These are phyloP conservation scores for Archips crataeganus DNA, from an alignment of 2,888 invertebrate genomes.

Conservation along the genomic window DNA sequence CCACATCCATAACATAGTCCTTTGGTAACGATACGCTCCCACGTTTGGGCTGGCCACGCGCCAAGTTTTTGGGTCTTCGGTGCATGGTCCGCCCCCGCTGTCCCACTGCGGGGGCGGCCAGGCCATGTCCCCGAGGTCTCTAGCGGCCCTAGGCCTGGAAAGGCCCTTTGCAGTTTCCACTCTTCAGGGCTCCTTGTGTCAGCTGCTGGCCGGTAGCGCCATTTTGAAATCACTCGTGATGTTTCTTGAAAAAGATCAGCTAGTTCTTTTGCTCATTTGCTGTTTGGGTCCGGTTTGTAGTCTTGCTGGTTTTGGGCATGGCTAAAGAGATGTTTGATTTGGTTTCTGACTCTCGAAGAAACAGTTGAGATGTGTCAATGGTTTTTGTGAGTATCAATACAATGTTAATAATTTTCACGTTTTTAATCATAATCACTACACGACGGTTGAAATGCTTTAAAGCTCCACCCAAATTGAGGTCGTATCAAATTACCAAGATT, in stretches of 20 bases:
- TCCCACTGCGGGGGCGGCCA: slow-evolving; percentile 74
- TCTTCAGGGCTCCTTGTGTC: slow-evolving; percentile 72
- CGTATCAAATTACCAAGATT: neutral
- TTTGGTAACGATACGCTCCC: slow-evolving; percentile 74
- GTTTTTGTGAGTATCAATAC: slow-evolving; percentile 16
- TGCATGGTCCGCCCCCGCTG: slow-evolving; percentile 66
- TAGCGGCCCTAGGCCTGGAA: slow-evolving; percentile 60
- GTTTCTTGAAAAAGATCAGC: slow-evolving; percentile 58
- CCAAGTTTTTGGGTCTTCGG: neutral
- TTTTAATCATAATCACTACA: no score
- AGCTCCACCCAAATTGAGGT: no score
- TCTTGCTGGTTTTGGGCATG: slow-evolving; percentile 20
- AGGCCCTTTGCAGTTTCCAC: slow-evolving; percentile 80
- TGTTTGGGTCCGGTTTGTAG: slow-evolving; percentile 45
- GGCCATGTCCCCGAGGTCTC: slow-evolving; percentile 77
- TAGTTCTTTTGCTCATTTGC: slow-evolving; percentile 59
- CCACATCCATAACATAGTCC: slow-evolving; percentile 79
- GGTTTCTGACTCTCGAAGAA: slow-evolving; percentile 27
- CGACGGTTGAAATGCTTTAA: no score
- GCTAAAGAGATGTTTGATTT: slow-evolving; percentile 11
- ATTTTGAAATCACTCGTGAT: slow-evolving; percentile 84
- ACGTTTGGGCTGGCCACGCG: slow-evolving; percentile 48
- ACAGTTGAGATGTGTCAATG: slow-evolving; percentile 60
- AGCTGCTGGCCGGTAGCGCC: slow-evolving; percentile 80
- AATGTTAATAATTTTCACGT: no score